Evolutionary conservation across 1,140 invertebrate species (phyloP), one percentile per base, ranked within the genome.

Genomic region (Nephila pilipes): DNA sequence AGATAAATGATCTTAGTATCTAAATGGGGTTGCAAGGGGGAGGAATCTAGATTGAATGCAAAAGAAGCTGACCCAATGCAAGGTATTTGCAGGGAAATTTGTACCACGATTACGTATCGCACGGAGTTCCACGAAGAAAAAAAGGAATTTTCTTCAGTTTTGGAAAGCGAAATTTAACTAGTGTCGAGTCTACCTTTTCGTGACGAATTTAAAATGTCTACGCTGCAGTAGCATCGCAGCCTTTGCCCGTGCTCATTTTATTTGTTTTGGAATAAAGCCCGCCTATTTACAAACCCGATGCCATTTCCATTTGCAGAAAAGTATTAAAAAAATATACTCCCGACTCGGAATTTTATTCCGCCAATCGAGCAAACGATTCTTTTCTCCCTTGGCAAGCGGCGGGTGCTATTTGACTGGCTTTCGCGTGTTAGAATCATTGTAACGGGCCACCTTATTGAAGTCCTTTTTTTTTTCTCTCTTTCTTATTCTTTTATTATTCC

Each of bases 1-100:
- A 93, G 91, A 93, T 87, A 87, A 93, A 93, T 93, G 83, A 87
- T 87, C 81, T 87, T 60, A 25, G 91, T 58, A 93, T 90, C 69
- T 32, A 58, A 90, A 91, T n/a, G 29, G n/a, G 22, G 29, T 32
- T 54, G 85, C 14, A 18, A 60, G 90, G 46, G 2, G 69, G 57
- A 32, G 38, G 36, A 88, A 69, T 20, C 22, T 29, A 22, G 54
- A 75, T 75, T 75, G 69, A 83, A 83, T 55, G 81, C 38, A 29
- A 83, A n/a, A 83, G 29, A 83, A 54, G 81, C 20, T 14, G 38
- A 29, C 87, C 87, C 29, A 25, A 46, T 88, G 87, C 29, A 36
- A 75, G 69, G 69, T 89, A 89, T 89, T 89, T 90, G 46, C 46
- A 25, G 29, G 12, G 58, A 46, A 92, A 92, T 92, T 92, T 69